These are phyloP conservation scores for Pseudoatta argentina DNA, from an alignment of 1,140 invertebrate genomes.

Conservation along the genomic window DNA sequence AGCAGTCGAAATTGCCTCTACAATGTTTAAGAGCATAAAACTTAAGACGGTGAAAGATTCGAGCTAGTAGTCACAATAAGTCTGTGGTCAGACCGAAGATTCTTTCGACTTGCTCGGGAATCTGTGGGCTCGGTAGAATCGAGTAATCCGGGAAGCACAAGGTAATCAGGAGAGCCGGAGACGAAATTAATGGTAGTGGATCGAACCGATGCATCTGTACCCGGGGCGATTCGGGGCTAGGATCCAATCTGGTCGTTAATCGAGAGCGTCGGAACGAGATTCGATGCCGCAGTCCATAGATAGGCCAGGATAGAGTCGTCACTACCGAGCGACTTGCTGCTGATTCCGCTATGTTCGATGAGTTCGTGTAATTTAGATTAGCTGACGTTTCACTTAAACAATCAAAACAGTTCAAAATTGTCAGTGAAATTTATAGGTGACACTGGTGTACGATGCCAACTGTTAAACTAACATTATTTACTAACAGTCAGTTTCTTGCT, in stretches of 20 bases:
- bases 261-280: slow-evolving; percentile 72
- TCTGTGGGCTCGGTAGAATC: slow-evolving; percentile 39
- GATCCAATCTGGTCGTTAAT: slow-evolving; percentile 80
- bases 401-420: slow-evolving; percentile 5
- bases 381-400: slow-evolving; percentile 25
- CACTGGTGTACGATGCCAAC: too few species aligned
- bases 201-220: slow-evolving; percentile 77
- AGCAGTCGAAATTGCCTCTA: neutral
- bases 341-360: slow-evolving; percentile 39
- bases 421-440: neutral
- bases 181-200: slow-evolving; percentile 78
- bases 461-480: slow-evolving; percentile 13
- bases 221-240: slow-evolving; percentile 69
- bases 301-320: slow-evolving; percentile 56
- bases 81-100: slow-evolving; percentile 67
- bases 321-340: slow-evolving; percentile 33
- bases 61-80: slow-evolving; percentile 66
- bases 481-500: neutral
- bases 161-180: slow-evolving; percentile 74
- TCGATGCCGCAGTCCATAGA: slow-evolving; percentile 61
- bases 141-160: slow-evolving; percentile 73
- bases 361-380: slow-evolving; percentile 50
- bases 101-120: slow-evolving; percentile 62
- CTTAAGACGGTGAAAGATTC: slow-evolving; percentile 12
- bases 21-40: slow-evolving; percentile 29